These are phyloP conservation scores for Cynoglossus semilaevis DNA, from an alignment of 2,113 vertebrate species.

Conservation along the genomic window DNA sequence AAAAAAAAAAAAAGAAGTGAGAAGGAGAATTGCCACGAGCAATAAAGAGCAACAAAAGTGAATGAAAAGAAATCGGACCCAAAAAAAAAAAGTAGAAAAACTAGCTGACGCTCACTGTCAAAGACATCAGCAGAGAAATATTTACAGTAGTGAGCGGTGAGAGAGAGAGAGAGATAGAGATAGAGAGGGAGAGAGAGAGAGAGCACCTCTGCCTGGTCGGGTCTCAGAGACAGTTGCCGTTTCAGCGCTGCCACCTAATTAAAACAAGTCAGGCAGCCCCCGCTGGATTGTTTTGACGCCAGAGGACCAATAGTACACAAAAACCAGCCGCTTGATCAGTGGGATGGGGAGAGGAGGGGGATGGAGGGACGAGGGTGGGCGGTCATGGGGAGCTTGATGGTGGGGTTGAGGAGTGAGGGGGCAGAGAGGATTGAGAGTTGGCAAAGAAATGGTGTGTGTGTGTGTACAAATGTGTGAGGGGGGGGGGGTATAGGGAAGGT, in stretches of 20 bases:
- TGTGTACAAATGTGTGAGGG: constrained; percentile 14
- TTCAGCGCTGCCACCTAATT: constrained; percentile 88
- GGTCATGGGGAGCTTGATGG: background rate
- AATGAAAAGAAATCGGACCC: constrained; percentile 70
- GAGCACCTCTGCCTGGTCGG: constrained; percentile 93
- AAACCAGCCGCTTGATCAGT: constrained; percentile 74
- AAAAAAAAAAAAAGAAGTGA: constrained; percentile 68
- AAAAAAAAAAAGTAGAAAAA: constrained; percentile 77
- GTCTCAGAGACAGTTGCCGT: constrained; percentile 93
- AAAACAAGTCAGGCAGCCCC: constrained; percentile 98
- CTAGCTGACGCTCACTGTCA: constrained; percentile 95
- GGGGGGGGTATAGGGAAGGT: constrained; percentile 26
- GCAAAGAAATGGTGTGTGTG: constrained; percentile 48
- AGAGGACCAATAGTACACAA: constrained; percentile 96
- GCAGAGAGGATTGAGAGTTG: constrained; percentile 63
- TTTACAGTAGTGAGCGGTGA: constrained; percentile 95
- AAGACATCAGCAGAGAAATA: constrained; percentile 93
- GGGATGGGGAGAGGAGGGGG: constrained; percentile 44
- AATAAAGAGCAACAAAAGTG: constrained; percentile 84
- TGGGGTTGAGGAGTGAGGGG: constrained; percentile 45
- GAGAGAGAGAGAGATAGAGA: too few species aligned
- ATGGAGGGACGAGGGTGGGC: too few species aligned
- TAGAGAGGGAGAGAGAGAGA: too few species aligned
- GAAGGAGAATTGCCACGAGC: constrained; percentile 77
- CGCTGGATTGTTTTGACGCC: constrained; percentile 98